Evolutionary conservation across 2,888 invertebrate genomes (phyloP).

Genomic region (Rhaphigaster nebulosa): DNA sequence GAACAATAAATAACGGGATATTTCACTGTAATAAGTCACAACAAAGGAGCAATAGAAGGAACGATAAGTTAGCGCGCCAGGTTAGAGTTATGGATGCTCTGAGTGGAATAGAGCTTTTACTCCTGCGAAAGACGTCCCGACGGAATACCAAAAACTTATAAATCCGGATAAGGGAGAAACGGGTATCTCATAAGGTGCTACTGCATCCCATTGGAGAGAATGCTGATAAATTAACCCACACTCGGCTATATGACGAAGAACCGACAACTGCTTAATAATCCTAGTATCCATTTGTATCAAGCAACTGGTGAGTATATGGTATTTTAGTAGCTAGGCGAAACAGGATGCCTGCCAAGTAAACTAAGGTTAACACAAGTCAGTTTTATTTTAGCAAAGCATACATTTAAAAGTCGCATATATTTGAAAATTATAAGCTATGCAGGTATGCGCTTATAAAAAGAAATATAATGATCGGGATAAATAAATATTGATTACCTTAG

Average conservation of each 20-base stretch:
- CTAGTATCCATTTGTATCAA: neutral
- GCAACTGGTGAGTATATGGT: neutral
- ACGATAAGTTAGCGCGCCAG: neutral
- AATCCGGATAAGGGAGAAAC: constrained; percentile 11
- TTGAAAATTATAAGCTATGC: too few species aligned
- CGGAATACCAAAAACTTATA: constrained; percentile 33
- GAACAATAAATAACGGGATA: constrained; percentile 5
- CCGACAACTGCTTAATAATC: neutral
- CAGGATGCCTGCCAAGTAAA: too few species aligned
- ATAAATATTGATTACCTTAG: too few species aligned
- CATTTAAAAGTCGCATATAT: too few species aligned
- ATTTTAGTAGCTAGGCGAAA: neutral
- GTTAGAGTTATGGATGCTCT: neutral
- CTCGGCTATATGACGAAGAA: neutral
- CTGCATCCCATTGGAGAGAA: constrained; percentile 12
- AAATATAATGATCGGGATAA: too few species aligned
- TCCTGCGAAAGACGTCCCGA: constrained; percentile 9
- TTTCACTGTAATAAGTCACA: neutral
- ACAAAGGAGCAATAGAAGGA: neutral
- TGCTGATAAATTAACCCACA: neutral
- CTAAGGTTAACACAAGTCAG: too few species aligned
- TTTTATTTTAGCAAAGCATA: too few species aligned
- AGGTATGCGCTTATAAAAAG: too few species aligned
- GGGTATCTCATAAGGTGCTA: neutral
- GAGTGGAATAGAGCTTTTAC: neutral